Evolutionary conservation across 2,888 invertebrate genomes (phyloP).

Genomic region (Congeria kusceri): DNA sequence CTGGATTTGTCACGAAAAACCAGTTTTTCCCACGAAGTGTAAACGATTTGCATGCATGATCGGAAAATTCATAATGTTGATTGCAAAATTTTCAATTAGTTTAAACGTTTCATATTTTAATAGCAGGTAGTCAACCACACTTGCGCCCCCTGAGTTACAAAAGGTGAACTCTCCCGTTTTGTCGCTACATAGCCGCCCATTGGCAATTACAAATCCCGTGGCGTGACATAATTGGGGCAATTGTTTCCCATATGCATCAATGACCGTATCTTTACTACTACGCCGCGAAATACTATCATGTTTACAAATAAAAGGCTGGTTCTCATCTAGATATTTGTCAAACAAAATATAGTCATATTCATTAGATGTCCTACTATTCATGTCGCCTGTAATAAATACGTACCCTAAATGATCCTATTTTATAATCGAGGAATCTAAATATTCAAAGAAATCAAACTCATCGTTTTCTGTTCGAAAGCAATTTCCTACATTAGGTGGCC

Average conservation of each 20-base stretch:
- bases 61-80: constrained; percentile 1
- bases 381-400: not conserved
- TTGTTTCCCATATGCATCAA: not conserved
- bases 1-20: not conserved
- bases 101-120: not conserved
- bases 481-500: not conserved
- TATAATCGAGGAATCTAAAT: not conserved
- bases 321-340: constrained; percentile 3
- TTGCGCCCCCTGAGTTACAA: not conserved
- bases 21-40: not conserved
- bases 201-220: not conserved
- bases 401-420: not conserved
- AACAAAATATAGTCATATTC: not conserved
- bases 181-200: not conserved
- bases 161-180: not conserved
- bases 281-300: not conserved
- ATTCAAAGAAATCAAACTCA: not conserved
- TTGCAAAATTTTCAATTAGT: not conserved
- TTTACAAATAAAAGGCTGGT: constrained; percentile 1
- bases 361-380: not conserved
- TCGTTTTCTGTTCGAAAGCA: not conserved
- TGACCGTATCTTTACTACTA: not conserved
- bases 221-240: not conserved
- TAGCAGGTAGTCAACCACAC: not conserved
- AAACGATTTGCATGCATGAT: not conserved